phyloP scores from a whole-genome alignment of 2,113 vertebrate genomes.

The Seriola quinqueradiata region DNA sequence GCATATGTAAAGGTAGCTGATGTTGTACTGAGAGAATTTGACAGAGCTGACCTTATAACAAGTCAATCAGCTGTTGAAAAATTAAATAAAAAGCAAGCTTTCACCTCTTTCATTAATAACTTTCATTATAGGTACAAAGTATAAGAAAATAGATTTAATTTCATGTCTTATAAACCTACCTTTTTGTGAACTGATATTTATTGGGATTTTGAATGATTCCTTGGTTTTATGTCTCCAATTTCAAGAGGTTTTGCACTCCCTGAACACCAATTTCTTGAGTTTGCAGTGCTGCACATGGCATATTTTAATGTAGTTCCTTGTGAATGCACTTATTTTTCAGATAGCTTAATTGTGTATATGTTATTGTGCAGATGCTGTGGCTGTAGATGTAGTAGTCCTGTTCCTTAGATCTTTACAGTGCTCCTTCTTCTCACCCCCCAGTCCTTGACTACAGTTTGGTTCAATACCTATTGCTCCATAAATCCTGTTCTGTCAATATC shows the following conservation, averaged over 20 bases:
- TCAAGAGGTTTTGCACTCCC: too few species aligned
- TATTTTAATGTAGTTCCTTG: too few species aligned
- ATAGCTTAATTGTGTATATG: neutral
- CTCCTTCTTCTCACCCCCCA: neutral
- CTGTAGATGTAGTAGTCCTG: neutral
- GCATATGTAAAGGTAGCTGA: neutral
- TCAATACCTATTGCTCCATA: slow-evolving; percentile 18
- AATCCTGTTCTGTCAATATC: slow-evolving; percentile 49
- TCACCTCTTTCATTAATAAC: neutral
- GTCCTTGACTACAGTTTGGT: neutral
- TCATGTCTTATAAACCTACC: neutral
- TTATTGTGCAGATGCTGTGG: neutral
- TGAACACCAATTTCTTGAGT: too few species aligned
- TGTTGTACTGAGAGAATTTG: neutral
- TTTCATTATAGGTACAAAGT: neutral
- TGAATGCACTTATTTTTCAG: too few species aligned
- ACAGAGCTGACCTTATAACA: neutral
- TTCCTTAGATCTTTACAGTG: neutral
- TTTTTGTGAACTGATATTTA: neutral
- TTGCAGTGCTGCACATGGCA: too few species aligned
- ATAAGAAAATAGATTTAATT: neutral
- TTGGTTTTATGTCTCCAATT: neutral
- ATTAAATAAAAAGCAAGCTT: neutral
- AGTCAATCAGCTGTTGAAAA: too few species aligned
- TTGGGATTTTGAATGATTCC: too few species aligned